phyloP scores from a whole-genome alignment of 2,113 vertebrate species.

The Pagrus major region DNA sequence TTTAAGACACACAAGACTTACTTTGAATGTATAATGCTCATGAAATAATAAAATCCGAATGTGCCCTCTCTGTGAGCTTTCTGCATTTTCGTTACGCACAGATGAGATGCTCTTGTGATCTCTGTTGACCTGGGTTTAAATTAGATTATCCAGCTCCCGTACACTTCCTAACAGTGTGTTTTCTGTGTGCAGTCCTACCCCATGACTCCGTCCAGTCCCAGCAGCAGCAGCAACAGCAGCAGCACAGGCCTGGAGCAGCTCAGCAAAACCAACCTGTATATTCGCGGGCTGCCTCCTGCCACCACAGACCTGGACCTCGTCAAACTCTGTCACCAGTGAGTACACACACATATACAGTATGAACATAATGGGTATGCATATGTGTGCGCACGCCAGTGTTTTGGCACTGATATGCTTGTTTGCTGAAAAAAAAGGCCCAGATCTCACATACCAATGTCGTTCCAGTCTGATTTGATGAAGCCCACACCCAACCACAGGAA shows the following conservation, averaged over 20 bases:
- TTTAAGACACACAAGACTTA: background rate
- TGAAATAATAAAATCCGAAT: background rate
- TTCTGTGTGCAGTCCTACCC: conserved; percentile 92
- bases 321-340: conserved; percentile 99
- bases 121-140: conserved; percentile 58
- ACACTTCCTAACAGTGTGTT: conserved; percentile 86
- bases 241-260: conserved; percentile 98
- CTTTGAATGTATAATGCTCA: background rate
- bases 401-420: conserved; percentile 9
- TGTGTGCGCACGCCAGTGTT: background rate
- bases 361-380: background rate
- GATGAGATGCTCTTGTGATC: conserved; percentile 60
- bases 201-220: conserved; percentile 99
- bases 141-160: conserved; percentile 56
- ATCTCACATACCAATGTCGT: background rate
- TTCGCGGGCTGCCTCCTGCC: conserved; percentile 95
- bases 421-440: background rate
- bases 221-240: conserved; percentile 95
- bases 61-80: background rate
- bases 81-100: background rate
- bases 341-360: conserved; percentile 47
- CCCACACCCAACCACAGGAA: background rate
- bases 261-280: conserved; percentile 99
- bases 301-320: conserved; percentile 99
- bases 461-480: conserved; percentile 1